Evolutionary conservation across 2,797 vertebrate species (phyloP).

Genomic region (Dermochelys coriacea): DNA sequence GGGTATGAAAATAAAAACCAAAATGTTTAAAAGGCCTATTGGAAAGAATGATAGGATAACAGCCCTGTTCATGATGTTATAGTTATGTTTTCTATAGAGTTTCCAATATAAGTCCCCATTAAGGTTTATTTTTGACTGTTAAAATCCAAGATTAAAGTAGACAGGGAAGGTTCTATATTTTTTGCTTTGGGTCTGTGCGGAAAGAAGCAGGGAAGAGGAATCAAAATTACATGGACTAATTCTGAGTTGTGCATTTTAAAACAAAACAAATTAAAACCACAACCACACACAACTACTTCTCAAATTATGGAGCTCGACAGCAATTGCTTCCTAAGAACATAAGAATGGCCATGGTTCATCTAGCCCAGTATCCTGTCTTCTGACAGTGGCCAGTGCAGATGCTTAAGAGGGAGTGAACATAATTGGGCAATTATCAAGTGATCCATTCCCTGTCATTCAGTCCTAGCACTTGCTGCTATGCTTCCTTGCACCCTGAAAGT

Average conservation of each 20-base stretch:
- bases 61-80: not conserved
- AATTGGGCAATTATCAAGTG: not conserved
- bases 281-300: not conserved
- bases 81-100: not conserved
- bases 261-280: fast-evolving
- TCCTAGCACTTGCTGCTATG: not conserved
- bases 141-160: not conserved
- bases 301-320: not conserved
- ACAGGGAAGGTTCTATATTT: not conserved
- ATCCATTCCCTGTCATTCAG: not conserved
- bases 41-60: not conserved
- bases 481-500: not conserved
- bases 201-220: not conserved
- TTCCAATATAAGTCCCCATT: not conserved
- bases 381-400: not conserved
- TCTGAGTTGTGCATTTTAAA: not conserved
- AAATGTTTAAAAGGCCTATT: not conserved
- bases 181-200: not conserved
- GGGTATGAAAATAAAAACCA: constrained; percentile 12
- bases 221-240: not conserved
- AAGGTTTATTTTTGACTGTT: not conserved
- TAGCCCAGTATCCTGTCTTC: not conserved
- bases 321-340: not conserved
- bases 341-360: not conserved
- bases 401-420: not conserved